Evolutionary conservation across 1,140 invertebrate genomes (phyloP).

Genomic region (Patella vulgata): DNA sequence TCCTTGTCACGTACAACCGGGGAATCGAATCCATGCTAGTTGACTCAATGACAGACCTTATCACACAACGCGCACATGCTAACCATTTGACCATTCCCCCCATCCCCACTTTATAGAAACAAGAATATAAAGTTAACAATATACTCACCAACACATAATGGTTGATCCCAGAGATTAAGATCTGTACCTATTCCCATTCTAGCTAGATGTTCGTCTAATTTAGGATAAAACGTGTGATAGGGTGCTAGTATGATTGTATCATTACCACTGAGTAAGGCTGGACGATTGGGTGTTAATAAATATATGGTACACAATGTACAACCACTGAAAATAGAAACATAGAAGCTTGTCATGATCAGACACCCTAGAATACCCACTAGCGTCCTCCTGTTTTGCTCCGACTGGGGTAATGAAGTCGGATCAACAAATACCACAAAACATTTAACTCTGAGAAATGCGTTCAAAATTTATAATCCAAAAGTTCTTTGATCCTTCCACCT

Average conservation of each 20-base stretch:
- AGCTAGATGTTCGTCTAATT: slow-evolving; percentile 62
- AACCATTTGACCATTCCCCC: not conserved
- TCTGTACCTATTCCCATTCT: slow-evolving; percentile 43
- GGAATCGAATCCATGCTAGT: too few species aligned
- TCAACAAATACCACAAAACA: not conserved
- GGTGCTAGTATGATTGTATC: slow-evolving; percentile 61
- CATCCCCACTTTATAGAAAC: not conserved
- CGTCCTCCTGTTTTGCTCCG: too few species aligned
- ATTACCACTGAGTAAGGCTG: slow-evolving; percentile 61
- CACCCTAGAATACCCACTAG: too few species aligned
- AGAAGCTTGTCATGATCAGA: not conserved
- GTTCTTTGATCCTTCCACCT: too few species aligned
- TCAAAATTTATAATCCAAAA: too few species aligned
- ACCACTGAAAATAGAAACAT: slow-evolving; percentile 45
- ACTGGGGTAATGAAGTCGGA: not conserved
- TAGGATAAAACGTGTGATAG: slow-evolving; percentile 63
- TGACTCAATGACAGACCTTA: too few species aligned
- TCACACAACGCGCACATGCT: too few species aligned
- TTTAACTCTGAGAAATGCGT: too few species aligned
- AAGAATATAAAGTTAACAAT: not conserved
- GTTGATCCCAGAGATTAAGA: slow-evolving; percentile 64
- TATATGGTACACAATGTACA: slow-evolving; percentile 61
- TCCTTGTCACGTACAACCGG: too few species aligned
- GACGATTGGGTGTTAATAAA: slow-evolving; percentile 62
- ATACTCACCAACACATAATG: slow-evolving; percentile 58